These are phyloP conservation scores for Homarus americanus DNA, from an alignment of 1,140 invertebrate genomes.

Conservation along the genomic window DNA sequence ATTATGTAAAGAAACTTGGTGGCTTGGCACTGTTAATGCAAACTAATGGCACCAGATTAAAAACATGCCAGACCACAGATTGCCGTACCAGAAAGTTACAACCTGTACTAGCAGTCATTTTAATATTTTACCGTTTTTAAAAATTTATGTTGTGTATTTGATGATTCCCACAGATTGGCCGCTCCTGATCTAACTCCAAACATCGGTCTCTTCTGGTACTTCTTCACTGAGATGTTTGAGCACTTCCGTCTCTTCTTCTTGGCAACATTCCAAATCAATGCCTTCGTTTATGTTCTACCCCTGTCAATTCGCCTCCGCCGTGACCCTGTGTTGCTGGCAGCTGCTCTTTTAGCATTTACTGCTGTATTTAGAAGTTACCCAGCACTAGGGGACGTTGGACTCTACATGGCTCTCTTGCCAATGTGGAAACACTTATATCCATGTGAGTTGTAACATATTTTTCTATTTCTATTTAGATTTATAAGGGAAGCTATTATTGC, in stretches of 20 bases:
- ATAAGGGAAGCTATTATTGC: no score
- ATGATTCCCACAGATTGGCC: conserved; percentile 82
- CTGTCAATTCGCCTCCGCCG: conserved; percentile 90
- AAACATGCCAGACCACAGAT: no score
- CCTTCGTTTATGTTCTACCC: conserved; percentile 93
- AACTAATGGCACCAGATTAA: no score
- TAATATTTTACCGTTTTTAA: no score
- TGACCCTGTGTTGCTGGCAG: conserved; percentile 91
- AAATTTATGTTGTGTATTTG: conserved; percentile 44
- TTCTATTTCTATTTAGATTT: no score
- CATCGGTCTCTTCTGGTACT: conserved; percentile 99
- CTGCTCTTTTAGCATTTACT: conserved; percentile 89
- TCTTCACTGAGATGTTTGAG: conserved; percentile 99
- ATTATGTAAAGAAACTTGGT: no score
- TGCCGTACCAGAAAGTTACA: no score
- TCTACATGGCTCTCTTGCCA: conserved; percentile 93
- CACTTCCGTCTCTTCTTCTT: conserved; percentile 97
- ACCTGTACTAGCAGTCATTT: no score
- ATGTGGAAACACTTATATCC: conserved; percentile 94
- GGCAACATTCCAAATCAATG: conserved; percentile 98
- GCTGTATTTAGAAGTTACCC: conserved; percentile 98
- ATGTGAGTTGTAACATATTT: conserved; percentile 84
- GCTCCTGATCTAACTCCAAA: conserved; percentile 97
- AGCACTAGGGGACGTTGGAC: conserved; percentile 94
- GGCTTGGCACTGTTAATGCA: no score